A percentile compares a stretch with the other conserved stretches of the same genome.
These are phyloP conservation scores for Silurus meridionalis DNA, from an alignment of 2,113 vertebrate genomes.

Conservation along the genomic window DNA sequence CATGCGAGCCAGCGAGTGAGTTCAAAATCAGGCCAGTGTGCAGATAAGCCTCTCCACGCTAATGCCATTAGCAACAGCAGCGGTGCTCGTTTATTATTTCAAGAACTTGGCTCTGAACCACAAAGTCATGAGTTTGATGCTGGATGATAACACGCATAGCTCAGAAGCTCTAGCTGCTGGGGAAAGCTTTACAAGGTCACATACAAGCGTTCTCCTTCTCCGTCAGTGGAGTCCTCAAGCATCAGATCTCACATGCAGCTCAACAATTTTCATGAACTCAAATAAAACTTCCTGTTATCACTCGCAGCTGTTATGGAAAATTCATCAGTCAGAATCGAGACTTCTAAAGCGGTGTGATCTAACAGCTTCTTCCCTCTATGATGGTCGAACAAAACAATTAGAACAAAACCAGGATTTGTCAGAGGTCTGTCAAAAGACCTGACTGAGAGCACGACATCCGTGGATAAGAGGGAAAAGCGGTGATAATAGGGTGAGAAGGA, in stretches of 20 bases:
- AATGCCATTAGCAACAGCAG: constrained; percentile 17
- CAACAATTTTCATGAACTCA: not conserved
- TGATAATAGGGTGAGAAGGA: not conserved
- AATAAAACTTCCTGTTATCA: not conserved
- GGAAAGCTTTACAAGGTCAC: not conserved
- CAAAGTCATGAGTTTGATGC: constrained; percentile 9
- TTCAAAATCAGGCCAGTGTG: constrained; percentile 26
- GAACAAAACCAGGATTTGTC: not conserved
- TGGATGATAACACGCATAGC: not conserved
- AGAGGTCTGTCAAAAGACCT: not conserved
- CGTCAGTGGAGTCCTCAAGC: not conserved
- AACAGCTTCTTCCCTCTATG: not conserved
- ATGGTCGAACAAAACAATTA: not conserved
- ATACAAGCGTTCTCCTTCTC: not conserved
- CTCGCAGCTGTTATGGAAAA: not conserved
- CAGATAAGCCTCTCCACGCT: constrained; percentile 6
- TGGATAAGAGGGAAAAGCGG: not conserved
- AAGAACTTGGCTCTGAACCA: constrained; percentile 8
- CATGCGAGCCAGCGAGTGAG: not conserved
- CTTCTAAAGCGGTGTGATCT: not conserved
- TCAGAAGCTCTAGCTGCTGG: not conserved
- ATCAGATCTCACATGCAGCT: not conserved
- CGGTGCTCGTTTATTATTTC: constrained; percentile 2
- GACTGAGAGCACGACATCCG: not conserved
- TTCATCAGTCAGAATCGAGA: not conserved